phyloP scores from a whole-genome alignment of 1,140 invertebrate genomes.

The Tetraneura akinire region DNA sequence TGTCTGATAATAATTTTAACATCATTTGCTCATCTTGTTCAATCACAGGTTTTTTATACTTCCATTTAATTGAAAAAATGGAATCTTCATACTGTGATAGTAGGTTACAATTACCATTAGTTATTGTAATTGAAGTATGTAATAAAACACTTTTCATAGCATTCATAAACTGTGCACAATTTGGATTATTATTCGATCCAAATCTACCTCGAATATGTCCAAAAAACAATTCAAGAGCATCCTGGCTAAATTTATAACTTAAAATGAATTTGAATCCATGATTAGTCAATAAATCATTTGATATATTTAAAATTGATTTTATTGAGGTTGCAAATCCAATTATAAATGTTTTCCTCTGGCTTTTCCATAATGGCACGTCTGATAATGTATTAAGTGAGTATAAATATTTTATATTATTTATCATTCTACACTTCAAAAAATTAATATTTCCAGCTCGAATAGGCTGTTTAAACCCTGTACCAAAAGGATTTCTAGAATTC shows the following conservation, averaged over 20 bases:
- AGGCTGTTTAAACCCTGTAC: not conserved
- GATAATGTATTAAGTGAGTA: not conserved
- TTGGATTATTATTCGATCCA: too few species aligned
- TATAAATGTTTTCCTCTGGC: conserved; percentile 11
- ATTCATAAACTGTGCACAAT: too few species aligned
- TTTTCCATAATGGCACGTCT: not conserved
- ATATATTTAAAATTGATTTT: not conserved
- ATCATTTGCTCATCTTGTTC: not conserved
- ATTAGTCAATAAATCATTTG: not conserved
- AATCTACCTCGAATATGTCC: too few species aligned
- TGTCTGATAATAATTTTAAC: not conserved
- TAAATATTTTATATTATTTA: not conserved
- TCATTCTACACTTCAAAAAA: not conserved
- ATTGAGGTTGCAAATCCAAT: not conserved
- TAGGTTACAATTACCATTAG: not conserved
- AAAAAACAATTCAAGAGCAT: conserved; percentile 14
- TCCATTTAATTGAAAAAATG: too few species aligned
- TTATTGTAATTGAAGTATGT: not conserved
- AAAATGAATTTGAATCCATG: conserved; percentile 12
- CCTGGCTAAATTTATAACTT: conserved; percentile 37
- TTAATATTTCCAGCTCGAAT: not conserved
- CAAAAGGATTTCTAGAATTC: too few species aligned
- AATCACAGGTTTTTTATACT: not conserved
- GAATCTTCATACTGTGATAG: not conserved
- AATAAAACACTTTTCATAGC: not conserved